These are phyloP conservation scores for Phalanger gymnotis DNA, from an alignment of 2,797 vertebrate genomes.

Conservation along the genomic window DNA sequence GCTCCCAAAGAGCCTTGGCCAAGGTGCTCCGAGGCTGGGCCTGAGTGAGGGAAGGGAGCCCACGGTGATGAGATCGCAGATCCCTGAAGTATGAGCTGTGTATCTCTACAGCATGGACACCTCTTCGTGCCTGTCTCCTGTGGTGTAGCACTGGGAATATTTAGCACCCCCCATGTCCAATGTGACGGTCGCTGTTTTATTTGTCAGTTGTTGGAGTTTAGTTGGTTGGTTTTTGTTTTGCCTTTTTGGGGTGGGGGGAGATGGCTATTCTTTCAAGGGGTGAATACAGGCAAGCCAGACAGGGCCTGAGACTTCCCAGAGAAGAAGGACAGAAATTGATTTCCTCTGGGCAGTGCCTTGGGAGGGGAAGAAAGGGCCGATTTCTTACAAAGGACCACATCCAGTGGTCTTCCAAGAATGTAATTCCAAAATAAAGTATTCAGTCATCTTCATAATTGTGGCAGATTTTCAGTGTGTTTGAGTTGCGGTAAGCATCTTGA, in stretches of 20 bases:
- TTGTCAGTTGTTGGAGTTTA: not conserved
- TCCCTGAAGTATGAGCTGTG: not conserved
- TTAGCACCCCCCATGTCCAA: slow-evolving; percentile 67
- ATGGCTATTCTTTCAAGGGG: slow-evolving; percentile 15
- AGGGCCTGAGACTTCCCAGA: slow-evolving; percentile 13
- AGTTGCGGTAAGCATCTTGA: slow-evolving; percentile 47
- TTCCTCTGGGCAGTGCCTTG: slow-evolving; percentile 17
- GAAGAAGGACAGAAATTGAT: not conserved
- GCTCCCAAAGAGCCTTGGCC: not conserved
- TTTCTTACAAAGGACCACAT: slow-evolving; percentile 12
- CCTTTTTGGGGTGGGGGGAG: not conserved
- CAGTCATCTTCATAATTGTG: slow-evolving; percentile 7
- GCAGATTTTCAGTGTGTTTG: slow-evolving; percentile 26
- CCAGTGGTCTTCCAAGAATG: slow-evolving; percentile 35
- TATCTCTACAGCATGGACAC: too few relatives aligned
- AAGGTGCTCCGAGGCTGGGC: not conserved
- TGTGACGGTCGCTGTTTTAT: slow-evolving; percentile 33
- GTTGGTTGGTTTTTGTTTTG: not conserved
- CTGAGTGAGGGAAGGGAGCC: not conserved
- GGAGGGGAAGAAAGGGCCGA: not conserved
- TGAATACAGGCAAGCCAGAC: slow-evolving; percentile 2
- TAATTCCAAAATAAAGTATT: slow-evolving; percentile 57
- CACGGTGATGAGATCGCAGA: not conserved
- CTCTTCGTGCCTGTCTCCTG: not conserved
- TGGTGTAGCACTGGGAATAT: slow-evolving; percentile 74